A percentile compares a stretch with the other conserved stretches of the same genome.
Conservation (phyloP, 2,888 invertebrate species). For the Agriopis leucophaearia region DNA sequence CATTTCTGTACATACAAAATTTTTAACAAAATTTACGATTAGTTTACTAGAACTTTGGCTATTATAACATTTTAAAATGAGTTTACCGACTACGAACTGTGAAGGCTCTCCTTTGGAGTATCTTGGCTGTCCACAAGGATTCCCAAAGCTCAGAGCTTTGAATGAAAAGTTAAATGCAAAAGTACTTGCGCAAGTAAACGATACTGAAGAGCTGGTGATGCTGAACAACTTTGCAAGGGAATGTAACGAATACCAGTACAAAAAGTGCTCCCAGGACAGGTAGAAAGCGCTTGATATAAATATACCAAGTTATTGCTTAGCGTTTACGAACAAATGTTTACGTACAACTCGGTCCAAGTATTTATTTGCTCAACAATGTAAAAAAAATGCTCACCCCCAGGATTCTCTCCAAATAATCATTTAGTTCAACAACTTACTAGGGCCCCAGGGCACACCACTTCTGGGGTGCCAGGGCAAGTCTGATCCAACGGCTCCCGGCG, state of each 20-base stretch:
- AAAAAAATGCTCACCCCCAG: too few relatives aligned
- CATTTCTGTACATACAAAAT: neutral
- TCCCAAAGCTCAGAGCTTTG: constrained; percentile 56
- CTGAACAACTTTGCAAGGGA: constrained; percentile 72
- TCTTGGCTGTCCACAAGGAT: constrained; percentile 57
- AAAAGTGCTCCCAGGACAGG: constrained; percentile 71
- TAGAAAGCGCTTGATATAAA: constrained; percentile 19
- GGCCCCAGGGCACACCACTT: too few relatives aligned
- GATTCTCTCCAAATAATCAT: too few relatives aligned
- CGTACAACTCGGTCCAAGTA: too few relatives aligned
- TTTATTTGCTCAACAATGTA: too few relatives aligned
- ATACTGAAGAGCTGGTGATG: constrained; percentile 72
- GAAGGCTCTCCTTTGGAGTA: constrained; percentile 51
- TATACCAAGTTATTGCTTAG: neutral
- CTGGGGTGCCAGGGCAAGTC: too few relatives aligned
- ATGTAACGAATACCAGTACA: constrained; percentile 69
- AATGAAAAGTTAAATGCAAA: constrained; percentile 66
- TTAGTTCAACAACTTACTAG: too few relatives aligned
- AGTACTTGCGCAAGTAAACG: constrained; percentile 71
- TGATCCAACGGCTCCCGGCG: too few relatives aligned
- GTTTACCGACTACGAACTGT: constrained; percentile 56
- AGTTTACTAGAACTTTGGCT: constrained; percentile 7
- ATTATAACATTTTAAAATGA: neutral
- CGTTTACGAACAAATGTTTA: neutral
- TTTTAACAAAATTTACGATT: constrained; percentile 23